phyloP scores from a whole-genome alignment of 1,140 invertebrate species.

The Drosophila micromelanica region DNA sequence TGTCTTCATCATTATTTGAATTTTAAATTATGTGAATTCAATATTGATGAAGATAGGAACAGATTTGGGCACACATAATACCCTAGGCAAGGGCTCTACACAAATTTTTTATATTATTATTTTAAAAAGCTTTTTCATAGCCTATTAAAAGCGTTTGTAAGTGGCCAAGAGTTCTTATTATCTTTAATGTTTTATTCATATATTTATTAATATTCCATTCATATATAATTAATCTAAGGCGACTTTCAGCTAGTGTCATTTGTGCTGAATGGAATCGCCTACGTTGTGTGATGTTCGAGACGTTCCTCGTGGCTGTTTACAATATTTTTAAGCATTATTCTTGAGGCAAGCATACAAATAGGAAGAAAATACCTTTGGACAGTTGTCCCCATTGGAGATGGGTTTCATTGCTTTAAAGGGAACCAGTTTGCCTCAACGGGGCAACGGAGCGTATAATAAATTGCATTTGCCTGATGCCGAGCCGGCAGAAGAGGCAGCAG shows the following conservation, averaged over 20 bases:
- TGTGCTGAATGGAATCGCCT: neutral
- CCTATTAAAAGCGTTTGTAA: no score
- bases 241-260: conserved; percentile 12
- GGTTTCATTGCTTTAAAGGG: conserved; percentile 21
- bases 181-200: no score
- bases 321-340: conserved; percentile 20
- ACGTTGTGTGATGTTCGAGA: conserved; percentile 3
- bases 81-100: no score
- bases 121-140: no score
- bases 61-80: no score
- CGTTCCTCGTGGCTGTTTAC: conserved; percentile 1
- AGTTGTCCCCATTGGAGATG: conserved; percentile 2
- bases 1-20: no score
- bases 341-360: neutral
- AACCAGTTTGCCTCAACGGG: conserved; percentile 18
- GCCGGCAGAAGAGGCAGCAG: neutral
- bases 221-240: neutral
- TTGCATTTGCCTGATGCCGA: conserved; percentile 54
- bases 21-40: no score
- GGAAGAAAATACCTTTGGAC: neutral
- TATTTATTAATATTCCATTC: no score
- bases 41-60: no score
- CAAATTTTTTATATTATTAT: neutral
- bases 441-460: conserved; percentile 76
- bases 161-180: neutral